A percentile compares a stretch with the other conserved stretches of the same genome.
phyloP scores from a whole-genome alignment of 2,113 vertebrate genomes.

The Pelecanus crispus region DNA sequence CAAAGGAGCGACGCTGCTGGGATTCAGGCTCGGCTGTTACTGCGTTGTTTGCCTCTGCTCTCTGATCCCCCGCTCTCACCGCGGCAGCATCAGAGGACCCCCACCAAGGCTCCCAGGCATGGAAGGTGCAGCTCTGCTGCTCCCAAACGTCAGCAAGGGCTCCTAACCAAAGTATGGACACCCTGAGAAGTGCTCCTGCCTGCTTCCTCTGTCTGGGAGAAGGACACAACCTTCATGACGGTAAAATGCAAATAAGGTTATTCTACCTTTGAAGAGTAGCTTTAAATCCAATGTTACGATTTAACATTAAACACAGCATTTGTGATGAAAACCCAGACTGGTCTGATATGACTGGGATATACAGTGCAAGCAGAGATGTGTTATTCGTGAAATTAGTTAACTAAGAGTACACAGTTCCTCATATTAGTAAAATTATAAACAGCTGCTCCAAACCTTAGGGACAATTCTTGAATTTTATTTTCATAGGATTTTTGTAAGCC shows the following conservation, averaged over 20 bases:
- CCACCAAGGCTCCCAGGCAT: background rate
- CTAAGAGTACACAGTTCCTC: background rate
- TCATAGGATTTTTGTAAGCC: background rate
- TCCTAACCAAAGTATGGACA: background rate
- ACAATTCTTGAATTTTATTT: background rate
- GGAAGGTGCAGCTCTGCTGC: background rate
- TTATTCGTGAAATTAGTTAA: background rate
- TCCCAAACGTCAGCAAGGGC: background rate
- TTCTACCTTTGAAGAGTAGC: background rate
- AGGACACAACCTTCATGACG: background rate
- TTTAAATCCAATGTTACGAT: accelerated
- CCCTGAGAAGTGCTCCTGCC: background rate
- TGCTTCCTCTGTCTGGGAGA: background rate
- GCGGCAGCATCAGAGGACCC: background rate
- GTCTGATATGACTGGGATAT: background rate
- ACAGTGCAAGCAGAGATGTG: background rate
- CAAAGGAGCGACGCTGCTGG: background rate
- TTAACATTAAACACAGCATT: too few species aligned
- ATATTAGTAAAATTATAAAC: background rate
- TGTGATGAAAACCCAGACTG: background rate
- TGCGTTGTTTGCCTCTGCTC: background rate
- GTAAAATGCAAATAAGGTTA: background rate
- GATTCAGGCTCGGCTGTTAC: background rate
- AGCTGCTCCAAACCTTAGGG: background rate
- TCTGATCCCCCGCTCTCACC: background rate